A percentile compares a stretch with the other conserved stretches of the same genome.
These are phyloP conservation scores for Dasyprocta punctata DNA, from an alignment of 2,113 vertebrate species.

Conservation along the genomic window DNA sequence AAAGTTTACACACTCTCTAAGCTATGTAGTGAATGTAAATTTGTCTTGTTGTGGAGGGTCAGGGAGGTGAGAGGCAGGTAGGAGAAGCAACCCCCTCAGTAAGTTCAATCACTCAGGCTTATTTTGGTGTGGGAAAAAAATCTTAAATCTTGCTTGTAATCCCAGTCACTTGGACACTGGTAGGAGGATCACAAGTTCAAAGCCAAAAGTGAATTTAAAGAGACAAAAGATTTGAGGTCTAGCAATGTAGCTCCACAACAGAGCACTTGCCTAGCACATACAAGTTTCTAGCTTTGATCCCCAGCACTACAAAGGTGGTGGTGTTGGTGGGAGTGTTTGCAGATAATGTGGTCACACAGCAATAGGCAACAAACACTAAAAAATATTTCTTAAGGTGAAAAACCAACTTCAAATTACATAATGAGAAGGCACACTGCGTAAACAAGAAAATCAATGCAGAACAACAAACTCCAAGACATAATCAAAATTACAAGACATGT, in stretches of 20 bases:
- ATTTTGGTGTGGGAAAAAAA: neutral
- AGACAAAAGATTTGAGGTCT: neutral
- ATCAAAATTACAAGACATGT: neutral
- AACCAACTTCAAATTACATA: neutral
- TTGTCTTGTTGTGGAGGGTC: neutral
- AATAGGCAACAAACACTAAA: neutral
- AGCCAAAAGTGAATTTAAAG: neutral
- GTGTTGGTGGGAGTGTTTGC: neutral
- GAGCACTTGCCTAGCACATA: neutral
- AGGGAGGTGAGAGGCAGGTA: too few relatives aligned
- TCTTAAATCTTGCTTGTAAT: neutral
- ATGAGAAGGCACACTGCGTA: too few relatives aligned
- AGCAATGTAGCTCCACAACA: neutral
- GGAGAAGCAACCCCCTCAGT: neutral
- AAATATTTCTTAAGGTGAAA: neutral
- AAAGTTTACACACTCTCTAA: conserved; percentile 73
- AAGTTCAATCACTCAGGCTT: neutral
- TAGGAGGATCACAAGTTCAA: neutral
- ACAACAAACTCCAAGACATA: neutral
- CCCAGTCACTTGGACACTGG: neutral
- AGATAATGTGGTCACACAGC: neutral
- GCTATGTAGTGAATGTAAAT: neutral
- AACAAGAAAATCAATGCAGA: neutral
- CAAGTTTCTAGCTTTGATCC: neutral
- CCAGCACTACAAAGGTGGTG: neutral